Evolutionary conservation across 2,888 invertebrate species (phyloP), one percentile per base, ranked within the genome.

Genomic region (Tachina lurida): DNA sequence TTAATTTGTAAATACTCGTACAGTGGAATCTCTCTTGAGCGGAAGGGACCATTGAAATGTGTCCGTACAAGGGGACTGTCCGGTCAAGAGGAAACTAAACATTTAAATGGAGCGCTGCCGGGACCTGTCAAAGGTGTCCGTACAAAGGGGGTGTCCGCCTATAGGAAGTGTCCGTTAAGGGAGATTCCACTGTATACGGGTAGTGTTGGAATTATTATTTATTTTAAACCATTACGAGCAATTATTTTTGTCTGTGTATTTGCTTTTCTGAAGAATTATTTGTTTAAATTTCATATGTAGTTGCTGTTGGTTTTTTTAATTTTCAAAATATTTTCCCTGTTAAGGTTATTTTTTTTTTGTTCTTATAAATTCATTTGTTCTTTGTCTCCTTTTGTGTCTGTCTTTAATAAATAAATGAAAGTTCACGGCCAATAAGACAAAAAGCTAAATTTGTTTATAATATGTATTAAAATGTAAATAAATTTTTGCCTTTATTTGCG

Each of bases 401-500:
- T 22, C 47, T 15, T 31, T 22, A 10, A 39, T 39, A 45, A 54
- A 56, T 76, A 45, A 67, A 73, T 62, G 80, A 80, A 74, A 81
- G 84, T 84, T 84, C 84, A 84, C 31, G 84, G 84, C 49, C 84
- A 81, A 52, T 63, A 73, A 68, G 62, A 70, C 65, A 47, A 80
- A 70, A 73, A 47, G 41, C 45, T 62, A 47, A 84, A 47, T 74
- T 63, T 63, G 43, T 63, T 31, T n/a, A 58, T 15, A 58, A 58
- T 52, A 31, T 7, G 31, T 31, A 31, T 31, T 31, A 31, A 31
- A 31, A 31, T 31, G 31, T 31, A 31, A 31, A 31, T 31, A 31
- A 5, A 31, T 31, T 31, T 31, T 31, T 31, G 31, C 31, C 31
- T 52, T 74, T 47, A 58, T 60, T 54, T 54, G 8, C 1, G 10